These are phyloP conservation scores for Aulostomus chinensis DNA, from an alignment of 2,797 vertebrate species.

Conservation along the genomic window DNA sequence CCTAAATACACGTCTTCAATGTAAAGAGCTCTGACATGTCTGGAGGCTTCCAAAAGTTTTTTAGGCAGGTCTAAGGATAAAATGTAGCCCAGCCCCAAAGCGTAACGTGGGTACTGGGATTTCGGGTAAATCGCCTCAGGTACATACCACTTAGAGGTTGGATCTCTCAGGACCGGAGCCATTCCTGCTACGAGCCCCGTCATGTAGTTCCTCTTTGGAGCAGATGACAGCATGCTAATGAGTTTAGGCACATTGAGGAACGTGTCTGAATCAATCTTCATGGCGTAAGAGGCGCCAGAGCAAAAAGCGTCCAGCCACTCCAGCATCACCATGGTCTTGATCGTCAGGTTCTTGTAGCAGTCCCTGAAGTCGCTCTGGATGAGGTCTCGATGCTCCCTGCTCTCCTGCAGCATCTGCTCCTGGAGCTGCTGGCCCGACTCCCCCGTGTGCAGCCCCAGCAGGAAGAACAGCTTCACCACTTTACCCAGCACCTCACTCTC, in stretches of 20 bases:
- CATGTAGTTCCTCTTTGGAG: slow-evolving; percentile 29
- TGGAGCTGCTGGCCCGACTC: slow-evolving; percentile 5
- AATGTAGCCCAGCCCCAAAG: slow-evolving; percentile 74
- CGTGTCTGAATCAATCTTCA: slow-evolving; percentile 76
- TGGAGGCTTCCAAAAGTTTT: slow-evolving; percentile 51
- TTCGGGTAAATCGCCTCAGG: slow-evolving; percentile 39
- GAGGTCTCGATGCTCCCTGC: slow-evolving; percentile 58
- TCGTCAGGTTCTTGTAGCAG: slow-evolving; percentile 80
- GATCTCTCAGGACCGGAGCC: slow-evolving; percentile 8
- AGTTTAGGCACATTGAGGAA: slow-evolving; percentile 76
- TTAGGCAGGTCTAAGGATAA: slow-evolving; percentile 66
- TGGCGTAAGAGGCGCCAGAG: slow-evolving; percentile 54
- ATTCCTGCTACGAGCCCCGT: slow-evolving; percentile 42
- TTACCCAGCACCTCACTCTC: slow-evolving; percentile 44
- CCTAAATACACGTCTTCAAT: slow-evolving; percentile 81
- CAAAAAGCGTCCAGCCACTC: slow-evolving; percentile 73
- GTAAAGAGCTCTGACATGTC: slow-evolving; percentile 58
- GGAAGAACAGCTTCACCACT: slow-evolving; percentile 68
- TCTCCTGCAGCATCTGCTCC: slow-evolving; percentile 54
- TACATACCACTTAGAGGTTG: slow-evolving; percentile 62
- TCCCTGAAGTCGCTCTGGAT: slow-evolving; percentile 76
- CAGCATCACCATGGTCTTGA: slow-evolving; percentile 77
- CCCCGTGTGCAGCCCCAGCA: slow-evolving; percentile 52
- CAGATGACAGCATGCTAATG: slow-evolving; percentile 13
- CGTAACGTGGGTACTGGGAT: slow-evolving; percentile 54